These are phyloP conservation scores for Limenitis camilla DNA, from an alignment of 2,888 invertebrate species.

Conservation along the genomic window DNA sequence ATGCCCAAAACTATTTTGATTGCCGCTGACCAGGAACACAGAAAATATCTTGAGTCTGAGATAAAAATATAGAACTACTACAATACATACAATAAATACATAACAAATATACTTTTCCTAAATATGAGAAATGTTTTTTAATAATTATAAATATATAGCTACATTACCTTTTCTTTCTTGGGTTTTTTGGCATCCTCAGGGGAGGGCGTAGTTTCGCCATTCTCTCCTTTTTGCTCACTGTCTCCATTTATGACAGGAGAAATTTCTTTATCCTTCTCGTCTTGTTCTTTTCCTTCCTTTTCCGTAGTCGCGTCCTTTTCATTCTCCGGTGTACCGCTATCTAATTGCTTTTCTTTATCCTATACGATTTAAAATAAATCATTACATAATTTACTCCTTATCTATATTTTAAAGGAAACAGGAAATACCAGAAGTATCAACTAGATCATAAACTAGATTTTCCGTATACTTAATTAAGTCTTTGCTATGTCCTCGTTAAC, in stretches of 20 bases:
- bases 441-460: neutral
- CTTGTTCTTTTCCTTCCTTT: conserved; percentile 67
- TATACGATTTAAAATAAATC: conserved; percentile 30
- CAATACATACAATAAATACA: neutral
- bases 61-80: neutral
- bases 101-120: neutral
- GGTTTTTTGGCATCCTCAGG: conserved; percentile 75
- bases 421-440: too few species aligned
- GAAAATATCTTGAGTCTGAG: too few species aligned
- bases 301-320: conserved; percentile 81
- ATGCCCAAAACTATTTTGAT: too few species aligned
- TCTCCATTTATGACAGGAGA: conserved; percentile 58
- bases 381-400: too few species aligned
- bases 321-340: conserved; percentile 75
- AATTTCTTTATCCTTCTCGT: conserved; percentile 37
- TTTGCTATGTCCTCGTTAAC: conserved; percentile 11
- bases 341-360: conserved; percentile 76
- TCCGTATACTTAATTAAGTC: conserved; percentile 7
- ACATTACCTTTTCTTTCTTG: conserved; percentile 77
- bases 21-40: too few species aligned
- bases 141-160: neutral
- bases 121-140: neutral
- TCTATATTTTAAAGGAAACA: too few species aligned
- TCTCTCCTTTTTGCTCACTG: conserved; percentile 57
- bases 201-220: conserved; percentile 50